Conservation (phyloP, 2,888 invertebrate genomes). For the Phengaris alcon region DNA sequence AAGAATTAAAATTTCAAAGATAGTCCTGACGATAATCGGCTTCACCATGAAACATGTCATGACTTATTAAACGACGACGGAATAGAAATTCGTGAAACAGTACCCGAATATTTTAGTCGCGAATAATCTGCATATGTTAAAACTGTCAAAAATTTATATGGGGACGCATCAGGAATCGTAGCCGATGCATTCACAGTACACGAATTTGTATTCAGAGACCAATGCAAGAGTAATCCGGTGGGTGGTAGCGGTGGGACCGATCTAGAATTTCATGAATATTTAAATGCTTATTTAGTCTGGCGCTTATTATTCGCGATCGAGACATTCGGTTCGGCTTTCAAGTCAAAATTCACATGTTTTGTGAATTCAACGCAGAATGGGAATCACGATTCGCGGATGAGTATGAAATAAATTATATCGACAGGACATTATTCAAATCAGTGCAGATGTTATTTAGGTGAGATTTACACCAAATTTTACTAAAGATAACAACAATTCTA, state of each 20-base stretch:
- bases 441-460: not conserved
- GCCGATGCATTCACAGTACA: conserved; percentile 58
- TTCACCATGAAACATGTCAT: not conserved
- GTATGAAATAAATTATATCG: not conserved
- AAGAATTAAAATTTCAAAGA: conserved; percentile 29
- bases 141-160: conserved; percentile 53
- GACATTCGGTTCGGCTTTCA: conserved; percentile 26
- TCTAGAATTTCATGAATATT: conserved; percentile 62
- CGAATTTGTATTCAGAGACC: conserved; percentile 66
- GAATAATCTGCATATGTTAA: conserved; percentile 39
- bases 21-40: conserved; percentile 39
- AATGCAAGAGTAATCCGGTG: conserved; percentile 67
- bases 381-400: not conserved
- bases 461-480: not conserved
- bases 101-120: conserved; percentile 36
- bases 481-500: not conserved
- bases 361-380: not conserved
- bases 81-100: conserved; percentile 24
- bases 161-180: conserved; percentile 60
- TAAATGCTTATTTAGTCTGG: conserved; percentile 46
- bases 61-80: conserved; percentile 29
- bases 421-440: not conserved
- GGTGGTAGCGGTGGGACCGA: conserved; percentile 59
- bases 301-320: conserved; percentile 25
- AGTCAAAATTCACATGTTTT: conserved; percentile 27